These are phyloP conservation scores for Glaucidium brasilianum DNA, from an alignment of 2,113 vertebrate genomes.

Conservation along the genomic window DNA sequence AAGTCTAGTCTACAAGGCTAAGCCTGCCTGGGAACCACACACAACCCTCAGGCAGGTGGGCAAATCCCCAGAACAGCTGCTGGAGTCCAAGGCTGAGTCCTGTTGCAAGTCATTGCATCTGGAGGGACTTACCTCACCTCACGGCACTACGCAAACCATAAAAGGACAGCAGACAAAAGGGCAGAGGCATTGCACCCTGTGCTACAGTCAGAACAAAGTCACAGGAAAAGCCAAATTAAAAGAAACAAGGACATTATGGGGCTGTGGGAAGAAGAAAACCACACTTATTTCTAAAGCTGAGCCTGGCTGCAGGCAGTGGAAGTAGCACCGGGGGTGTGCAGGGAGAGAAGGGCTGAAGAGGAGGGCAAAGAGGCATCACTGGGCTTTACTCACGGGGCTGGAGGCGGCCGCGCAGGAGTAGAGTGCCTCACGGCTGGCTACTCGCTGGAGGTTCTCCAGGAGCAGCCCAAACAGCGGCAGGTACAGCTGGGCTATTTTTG, in stretches of 20 bases:
- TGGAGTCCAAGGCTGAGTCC: neutral
- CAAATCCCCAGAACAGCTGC: neutral
- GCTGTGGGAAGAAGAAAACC: neutral
- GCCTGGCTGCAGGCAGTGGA: neutral
- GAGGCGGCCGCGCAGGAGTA: slow-evolving; percentile 56
- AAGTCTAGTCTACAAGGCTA: neutral
- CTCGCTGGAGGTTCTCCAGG: slow-evolving; percentile 87
- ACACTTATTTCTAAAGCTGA: neutral
- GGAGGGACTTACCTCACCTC: neutral
- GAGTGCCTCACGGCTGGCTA: slow-evolving; percentile 71
- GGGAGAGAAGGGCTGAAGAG: neutral
- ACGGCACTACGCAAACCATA: accelerated
- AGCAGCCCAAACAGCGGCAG: slow-evolving; percentile 89
- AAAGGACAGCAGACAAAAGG: neutral
- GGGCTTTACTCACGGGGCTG: slow-evolving; percentile 72
- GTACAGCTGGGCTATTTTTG: slow-evolving; percentile 91
- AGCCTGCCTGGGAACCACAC: neutral
- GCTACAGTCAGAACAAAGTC: neutral
- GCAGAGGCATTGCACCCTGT: neutral
- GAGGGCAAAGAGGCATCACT: neutral
- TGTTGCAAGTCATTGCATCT: neutral
- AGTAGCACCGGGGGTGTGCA: accelerated
- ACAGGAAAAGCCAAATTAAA: neutral
- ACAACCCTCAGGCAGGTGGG: neutral
- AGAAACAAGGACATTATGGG: neutral